Percentiles rank a stretch among this genome's conserved stretches.
phyloP scores from a whole-genome alignment of 1,140 invertebrate genomes.

The Macrotrachela quadricornifera region DNA sequence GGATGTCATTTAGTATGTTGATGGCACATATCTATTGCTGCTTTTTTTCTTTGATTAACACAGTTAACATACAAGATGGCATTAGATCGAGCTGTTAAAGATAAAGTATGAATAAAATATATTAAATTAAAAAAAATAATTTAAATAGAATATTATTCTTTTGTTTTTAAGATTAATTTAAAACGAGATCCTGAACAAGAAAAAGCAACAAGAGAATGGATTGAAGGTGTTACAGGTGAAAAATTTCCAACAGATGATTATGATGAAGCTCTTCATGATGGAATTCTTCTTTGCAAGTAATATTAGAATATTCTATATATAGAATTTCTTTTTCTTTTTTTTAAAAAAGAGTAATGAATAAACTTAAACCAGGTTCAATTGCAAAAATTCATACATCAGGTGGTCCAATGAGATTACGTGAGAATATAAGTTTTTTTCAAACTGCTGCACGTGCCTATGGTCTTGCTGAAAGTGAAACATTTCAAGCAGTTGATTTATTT shows the following conservation, averaged over 20 bases:
- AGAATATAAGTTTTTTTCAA: constrained; percentile 67
- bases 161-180: too few relatives aligned
- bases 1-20: too few relatives aligned
- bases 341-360: constrained; percentile 48
- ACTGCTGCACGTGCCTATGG: constrained; percentile 39
- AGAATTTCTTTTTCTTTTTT: too few relatives aligned
- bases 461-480: constrained; percentile 63
- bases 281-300: constrained; percentile 55
- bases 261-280: constrained; percentile 75
- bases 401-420: constrained; percentile 81
- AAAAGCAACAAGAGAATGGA: constrained; percentile 52
- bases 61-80: too few relatives aligned
- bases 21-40: too few relatives aligned
- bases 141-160: too few relatives aligned
- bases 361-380: constrained; percentile 52
- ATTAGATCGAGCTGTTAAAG: too few relatives aligned
- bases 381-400: constrained; percentile 64
- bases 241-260: constrained; percentile 35
- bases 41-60: too few relatives aligned
- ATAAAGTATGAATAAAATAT: too few relatives aligned
- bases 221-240: constrained; percentile 59
- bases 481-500: constrained; percentile 76
- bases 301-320: too few relatives aligned
- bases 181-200: constrained; percentile 44
- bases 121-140: too few relatives aligned